These are phyloP conservation scores for Fulica atra DNA, from an alignment of 2,113 vertebrate species.

Conservation along the genomic window DNA sequence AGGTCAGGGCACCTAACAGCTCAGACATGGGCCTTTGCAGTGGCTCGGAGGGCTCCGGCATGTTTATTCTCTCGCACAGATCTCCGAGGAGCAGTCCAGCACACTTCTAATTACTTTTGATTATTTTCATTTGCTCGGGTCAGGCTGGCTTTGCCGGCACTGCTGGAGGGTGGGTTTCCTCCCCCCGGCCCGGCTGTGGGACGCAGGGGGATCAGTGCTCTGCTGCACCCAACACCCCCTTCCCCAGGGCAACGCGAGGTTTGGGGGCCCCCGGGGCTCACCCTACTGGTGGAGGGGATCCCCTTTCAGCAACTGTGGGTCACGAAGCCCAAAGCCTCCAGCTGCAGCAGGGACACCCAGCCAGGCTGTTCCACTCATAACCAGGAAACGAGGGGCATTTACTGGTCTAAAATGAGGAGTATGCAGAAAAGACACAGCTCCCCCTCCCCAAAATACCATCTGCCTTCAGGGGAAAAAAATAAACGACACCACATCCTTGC, in stretches of 20 bases:
- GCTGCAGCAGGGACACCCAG: background rate
- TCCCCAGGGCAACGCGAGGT: background rate
- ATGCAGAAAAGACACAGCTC: background rate
- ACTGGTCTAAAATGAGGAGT: background rate
- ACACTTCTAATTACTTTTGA: slow-evolving; percentile 99
- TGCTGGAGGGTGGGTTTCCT: slow-evolving; percentile 88
- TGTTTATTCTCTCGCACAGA: slow-evolving; percentile 95
- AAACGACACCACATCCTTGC: background rate
- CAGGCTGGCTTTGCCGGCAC: slow-evolving; percentile 88
- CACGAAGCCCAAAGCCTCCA: background rate
- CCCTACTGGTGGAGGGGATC: rapidly evolving
- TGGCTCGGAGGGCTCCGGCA: slow-evolving; percentile 84
- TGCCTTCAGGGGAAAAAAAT: background rate
- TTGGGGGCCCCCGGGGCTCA: background rate
- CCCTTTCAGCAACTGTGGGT: background rate
- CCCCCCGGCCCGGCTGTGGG: slow-evolving; percentile 68
- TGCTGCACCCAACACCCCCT: background rate
- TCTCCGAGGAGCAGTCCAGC: slow-evolving; percentile 92
- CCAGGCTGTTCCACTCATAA: rapidly evolving
- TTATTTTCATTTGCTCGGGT: slow-evolving; percentile 99
- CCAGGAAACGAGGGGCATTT: background rate
- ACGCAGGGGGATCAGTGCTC: background rate
- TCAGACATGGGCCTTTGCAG: slow-evolving; percentile 90
- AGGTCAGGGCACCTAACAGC: slow-evolving; percentile 92
- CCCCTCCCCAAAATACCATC: rapidly evolving